phyloP scores from a whole-genome alignment of 1,140 invertebrate genomes.

The Rhagoletis pomonella region DNA sequence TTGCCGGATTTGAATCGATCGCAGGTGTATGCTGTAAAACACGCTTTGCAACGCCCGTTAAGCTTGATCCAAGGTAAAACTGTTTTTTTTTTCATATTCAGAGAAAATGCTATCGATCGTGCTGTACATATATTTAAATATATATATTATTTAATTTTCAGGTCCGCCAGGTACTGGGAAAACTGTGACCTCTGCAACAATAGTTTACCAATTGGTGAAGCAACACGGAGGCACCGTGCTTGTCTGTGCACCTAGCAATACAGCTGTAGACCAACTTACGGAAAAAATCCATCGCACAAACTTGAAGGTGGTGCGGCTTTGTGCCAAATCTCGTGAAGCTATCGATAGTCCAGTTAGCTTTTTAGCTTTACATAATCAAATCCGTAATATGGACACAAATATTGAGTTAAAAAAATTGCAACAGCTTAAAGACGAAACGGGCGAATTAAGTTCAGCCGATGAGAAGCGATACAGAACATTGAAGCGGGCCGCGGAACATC shows the following conservation, averaged over 20 bases:
- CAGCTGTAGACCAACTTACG: slow-evolving; percentile 98
- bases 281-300: slow-evolving; percentile 99
- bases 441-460: slow-evolving; percentile 94
- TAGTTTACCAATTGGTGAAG: slow-evolving; percentile 98
- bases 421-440: slow-evolving; percentile 97
- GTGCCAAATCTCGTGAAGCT: slow-evolving; percentile 98
- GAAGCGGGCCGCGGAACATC: slow-evolving; percentile 93
- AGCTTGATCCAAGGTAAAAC: slow-evolving; percentile 90
- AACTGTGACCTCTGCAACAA: slow-evolving; percentile 99
- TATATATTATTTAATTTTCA: neutral
- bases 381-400: slow-evolving; percentile 93
- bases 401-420: slow-evolving; percentile 96
- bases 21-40: slow-evolving; percentile 99
- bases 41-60: slow-evolving; percentile 96
- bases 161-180: slow-evolving; percentile 94
- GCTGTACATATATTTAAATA: too few relatives aligned
- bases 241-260: slow-evolving; percentile 99
- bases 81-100: neutral
- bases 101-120: too few relatives aligned
- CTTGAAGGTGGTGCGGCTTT: slow-evolving; percentile 96
- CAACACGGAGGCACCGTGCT: slow-evolving; percentile 95
- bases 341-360: slow-evolving; percentile 99
- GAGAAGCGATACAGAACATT: slow-evolving; percentile 95
- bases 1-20: slow-evolving; percentile 98
- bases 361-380: slow-evolving; percentile 97